Conservation (phyloP, 2,113 vertebrate species). For the Nannospalax galili region DNA sequence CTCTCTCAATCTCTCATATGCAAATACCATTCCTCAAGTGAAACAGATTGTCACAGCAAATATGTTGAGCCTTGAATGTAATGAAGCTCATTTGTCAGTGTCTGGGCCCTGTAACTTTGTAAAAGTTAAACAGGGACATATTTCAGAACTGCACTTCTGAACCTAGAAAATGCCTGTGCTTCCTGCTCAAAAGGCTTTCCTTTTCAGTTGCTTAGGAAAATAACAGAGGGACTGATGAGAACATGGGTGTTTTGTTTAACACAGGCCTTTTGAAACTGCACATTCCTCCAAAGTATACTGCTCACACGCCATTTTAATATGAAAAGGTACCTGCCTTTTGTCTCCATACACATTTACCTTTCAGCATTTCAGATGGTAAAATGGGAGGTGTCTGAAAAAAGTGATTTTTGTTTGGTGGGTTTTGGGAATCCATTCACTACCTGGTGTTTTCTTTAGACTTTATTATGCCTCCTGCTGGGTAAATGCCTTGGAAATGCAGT, state of each 20-base stretch:
- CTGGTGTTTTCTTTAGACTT: constrained; percentile 84
- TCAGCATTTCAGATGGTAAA: constrained; percentile 81
- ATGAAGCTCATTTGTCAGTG: constrained; percentile 84
- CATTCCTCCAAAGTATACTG: constrained; percentile 83
- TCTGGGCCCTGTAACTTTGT: constrained; percentile 79
- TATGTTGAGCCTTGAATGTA: constrained; percentile 79
- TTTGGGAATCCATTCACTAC: constrained; percentile 82
- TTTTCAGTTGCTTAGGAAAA: constrained; percentile 82
- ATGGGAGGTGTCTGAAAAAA: constrained; percentile 78
- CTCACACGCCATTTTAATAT: constrained; percentile 86
- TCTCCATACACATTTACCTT: constrained; percentile 83
- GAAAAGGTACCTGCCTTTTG: constrained; percentile 85
- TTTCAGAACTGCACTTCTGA: constrained; percentile 82
- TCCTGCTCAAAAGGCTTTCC: constrained; percentile 78
- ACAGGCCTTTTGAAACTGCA: constrained; percentile 80
- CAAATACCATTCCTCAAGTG: constrained; percentile 83
- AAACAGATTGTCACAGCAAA: constrained; percentile 82
- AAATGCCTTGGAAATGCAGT: constrained; percentile 79
- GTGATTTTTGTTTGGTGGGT: constrained; percentile 83
- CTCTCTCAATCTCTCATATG: constrained; percentile 65
- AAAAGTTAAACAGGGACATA: constrained; percentile 73
- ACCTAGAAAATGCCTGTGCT: constrained; percentile 81
- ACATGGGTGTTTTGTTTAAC: constrained; percentile 84
- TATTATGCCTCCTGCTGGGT: constrained; percentile 80
- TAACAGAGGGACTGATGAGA: constrained; percentile 79